Base-by-base conservation (phyloP, 2,797 vertebrate species). In the Hephaestus fuliginosus region DNA sequence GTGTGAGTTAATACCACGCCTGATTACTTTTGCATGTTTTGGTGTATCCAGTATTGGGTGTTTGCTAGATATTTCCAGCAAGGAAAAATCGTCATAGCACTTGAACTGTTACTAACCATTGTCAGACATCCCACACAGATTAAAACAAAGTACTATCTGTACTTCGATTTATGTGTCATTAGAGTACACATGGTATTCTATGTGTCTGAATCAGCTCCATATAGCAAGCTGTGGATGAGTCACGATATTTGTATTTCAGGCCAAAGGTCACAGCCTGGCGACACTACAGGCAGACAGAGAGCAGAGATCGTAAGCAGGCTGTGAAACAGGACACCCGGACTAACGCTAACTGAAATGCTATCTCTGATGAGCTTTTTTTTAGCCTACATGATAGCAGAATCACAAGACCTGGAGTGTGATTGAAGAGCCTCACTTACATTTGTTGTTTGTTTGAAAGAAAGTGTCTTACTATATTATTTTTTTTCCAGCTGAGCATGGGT, bases 181-280 rank as follows among this genome's bases (percentile, higher is more conserved):
- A 39, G 6, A 39, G 36, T 39, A 39, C 36, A 39, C 7, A 39
- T 7, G 8, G 36, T 39, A 39, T 39, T 7, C 36, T 39, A 39
- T 39, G 2, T 4, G 10, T 75, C 39, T 66, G 2, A 82, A 69
- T 74, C 64, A 20, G 65, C 53, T 48, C n/a, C 22, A 58, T 68
- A 84, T 25, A 58, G 41, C 8, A 18, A 80, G 84, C 15, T 15
- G 43, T 20, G 55, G 22, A 28, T 75, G 81, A 89, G 83, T 85
- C 88, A 88, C 48, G 17, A 28, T 62, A 70, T 79, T 72, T 86
- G 52, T 81, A 78, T 85, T 86, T 76, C 36, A 61, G 88, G 87
- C 71, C 83, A 89, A 89, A 91, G 90, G 91, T 91, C 83, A 71
- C 53, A 76, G 81, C 61, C 82, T 89, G 91, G 91, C 84, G 89